These are phyloP conservation scores for Naja naja DNA, from an alignment of 2,113 vertebrate genomes.

Conservation along the genomic window DNA sequence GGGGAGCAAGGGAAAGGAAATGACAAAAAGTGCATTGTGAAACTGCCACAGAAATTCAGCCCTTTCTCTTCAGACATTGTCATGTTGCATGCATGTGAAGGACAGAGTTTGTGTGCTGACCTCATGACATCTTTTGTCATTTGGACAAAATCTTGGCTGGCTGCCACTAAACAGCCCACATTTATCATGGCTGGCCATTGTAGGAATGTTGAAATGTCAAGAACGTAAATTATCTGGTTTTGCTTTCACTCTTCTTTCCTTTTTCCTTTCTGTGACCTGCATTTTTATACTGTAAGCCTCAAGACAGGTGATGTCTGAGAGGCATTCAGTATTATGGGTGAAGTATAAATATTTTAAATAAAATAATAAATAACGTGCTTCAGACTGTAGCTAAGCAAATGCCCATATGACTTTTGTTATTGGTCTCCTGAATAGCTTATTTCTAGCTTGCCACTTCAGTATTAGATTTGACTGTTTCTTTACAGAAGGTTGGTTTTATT, in stretches of 20 bases:
- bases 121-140: neutral
- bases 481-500: conserved; percentile 55
- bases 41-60: neutral
- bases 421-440: conserved; percentile 51
- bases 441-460: conserved; percentile 58
- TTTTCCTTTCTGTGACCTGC: neutral
- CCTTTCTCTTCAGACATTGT: neutral
- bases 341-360: neutral
- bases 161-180: neutral
- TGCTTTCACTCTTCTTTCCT: neutral
- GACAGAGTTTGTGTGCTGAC: neutral
- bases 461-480: conserved; percentile 52
- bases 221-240: neutral
- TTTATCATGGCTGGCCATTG: neutral
- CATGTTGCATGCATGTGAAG: neutral
- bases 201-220: neutral
- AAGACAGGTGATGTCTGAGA: neutral
- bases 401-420: conserved; percentile 40
- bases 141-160: neutral
- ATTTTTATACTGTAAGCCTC: neutral
- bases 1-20: neutral
- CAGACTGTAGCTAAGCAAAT: conserved; percentile 8
- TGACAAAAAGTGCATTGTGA: neutral
- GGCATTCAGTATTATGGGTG: neutral
- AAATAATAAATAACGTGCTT: neutral